phyloP scores from a whole-genome alignment of 2,888 invertebrate genomes.

The Gymnoscelis rufifasciata region DNA sequence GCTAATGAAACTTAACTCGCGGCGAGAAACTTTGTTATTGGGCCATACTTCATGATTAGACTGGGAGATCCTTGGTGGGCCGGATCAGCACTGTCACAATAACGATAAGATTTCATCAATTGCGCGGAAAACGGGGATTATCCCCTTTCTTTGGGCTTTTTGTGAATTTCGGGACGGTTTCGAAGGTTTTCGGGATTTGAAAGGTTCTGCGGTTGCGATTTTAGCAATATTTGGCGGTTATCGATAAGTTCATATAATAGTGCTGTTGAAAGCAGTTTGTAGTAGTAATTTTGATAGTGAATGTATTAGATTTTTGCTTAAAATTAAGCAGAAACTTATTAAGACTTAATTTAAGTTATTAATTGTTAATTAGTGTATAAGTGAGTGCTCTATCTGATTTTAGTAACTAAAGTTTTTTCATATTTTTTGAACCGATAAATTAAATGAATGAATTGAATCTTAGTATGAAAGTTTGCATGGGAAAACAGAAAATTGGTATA shows the following conservation, averaged over 20 bases:
- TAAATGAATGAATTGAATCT: too few species aligned
- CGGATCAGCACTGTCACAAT: constrained; percentile 44
- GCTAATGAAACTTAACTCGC: constrained; percentile 44
- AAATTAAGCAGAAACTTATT: too few species aligned
- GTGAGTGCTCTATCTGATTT: too few species aligned
- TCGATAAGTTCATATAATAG: not conserved
- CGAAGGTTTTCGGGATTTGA: constrained; percentile 9
- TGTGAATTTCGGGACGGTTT: constrained; percentile 11
- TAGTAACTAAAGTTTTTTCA: too few species aligned
- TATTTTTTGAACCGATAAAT: too few species aligned
- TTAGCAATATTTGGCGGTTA: not conserved
- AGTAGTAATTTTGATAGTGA: not conserved
- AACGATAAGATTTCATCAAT: constrained; percentile 51
- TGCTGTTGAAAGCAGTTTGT: not conserved
- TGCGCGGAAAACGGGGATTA: constrained; percentile 28
- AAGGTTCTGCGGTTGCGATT: constrained; percentile 7
- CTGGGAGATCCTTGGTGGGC: constrained; percentile 15
- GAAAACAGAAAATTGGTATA: too few species aligned
- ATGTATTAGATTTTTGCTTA: too few species aligned
- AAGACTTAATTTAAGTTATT: too few species aligned
- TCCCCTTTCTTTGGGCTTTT: constrained; percentile 19
- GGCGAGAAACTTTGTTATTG: constrained; percentile 44
- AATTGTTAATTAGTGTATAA: too few species aligned
- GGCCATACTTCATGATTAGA: constrained; percentile 49
- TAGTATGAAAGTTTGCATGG: too few species aligned